Conservation (phyloP, 2,888 invertebrate species). For the Limnephilus rhombicus region DNA sequence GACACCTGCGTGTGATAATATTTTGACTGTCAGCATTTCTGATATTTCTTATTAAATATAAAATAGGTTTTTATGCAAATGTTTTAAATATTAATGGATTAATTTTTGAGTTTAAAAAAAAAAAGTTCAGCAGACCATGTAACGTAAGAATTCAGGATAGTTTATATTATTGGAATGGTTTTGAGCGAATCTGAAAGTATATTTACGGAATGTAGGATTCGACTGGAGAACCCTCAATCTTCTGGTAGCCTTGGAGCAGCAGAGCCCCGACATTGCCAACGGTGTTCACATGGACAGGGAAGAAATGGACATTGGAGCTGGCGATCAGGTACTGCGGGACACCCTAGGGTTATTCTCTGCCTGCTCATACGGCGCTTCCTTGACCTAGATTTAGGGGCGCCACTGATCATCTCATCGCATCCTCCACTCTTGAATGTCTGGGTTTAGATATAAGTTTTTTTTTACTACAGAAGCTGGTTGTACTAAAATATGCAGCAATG, state of each 20-base stretch:
- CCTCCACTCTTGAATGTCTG: not conserved
- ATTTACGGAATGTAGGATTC: conserved; percentile 85
- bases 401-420: not conserved
- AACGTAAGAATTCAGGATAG: not conserved
- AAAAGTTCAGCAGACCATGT: not conserved
- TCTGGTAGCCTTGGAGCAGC: conserved; percentile 98
- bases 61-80: too few species aligned
- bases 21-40: too few species aligned
- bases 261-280: conserved; percentile 95
- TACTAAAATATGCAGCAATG: not conserved
- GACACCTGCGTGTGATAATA: too few species aligned
- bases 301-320: conserved; percentile 96
- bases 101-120: too few species aligned
- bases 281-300: conserved; percentile 94
- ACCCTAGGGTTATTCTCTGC: not conserved
- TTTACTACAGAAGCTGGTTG: not conserved
- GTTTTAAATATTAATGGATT: too few species aligned
- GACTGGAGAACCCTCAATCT: conserved; percentile 99
- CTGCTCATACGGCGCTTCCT: not conserved
- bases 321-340: conserved; percentile 91
- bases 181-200: conserved; percentile 19
- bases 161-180: not conserved
- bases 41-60: too few species aligned
- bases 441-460: not conserved
- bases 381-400: not conserved